Conservation (phyloP, 1,140 invertebrate species). For the Pollicipes pollicipes region DNA sequence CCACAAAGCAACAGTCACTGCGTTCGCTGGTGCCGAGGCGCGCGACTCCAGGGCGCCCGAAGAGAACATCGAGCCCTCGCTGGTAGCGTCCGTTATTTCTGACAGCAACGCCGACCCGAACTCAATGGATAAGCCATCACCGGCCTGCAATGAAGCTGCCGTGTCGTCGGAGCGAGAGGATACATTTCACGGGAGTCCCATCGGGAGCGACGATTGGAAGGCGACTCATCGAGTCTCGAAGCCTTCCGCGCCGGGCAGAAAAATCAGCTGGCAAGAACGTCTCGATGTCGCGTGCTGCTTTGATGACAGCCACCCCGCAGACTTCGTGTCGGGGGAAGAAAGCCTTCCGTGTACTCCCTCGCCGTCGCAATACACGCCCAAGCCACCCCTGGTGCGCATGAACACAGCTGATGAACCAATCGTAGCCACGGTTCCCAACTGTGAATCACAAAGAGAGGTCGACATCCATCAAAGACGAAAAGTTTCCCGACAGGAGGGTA, state of each 20-base stretch:
- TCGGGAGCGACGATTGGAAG: not conserved
- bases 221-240: not conserved
- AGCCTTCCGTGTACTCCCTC: not conserved
- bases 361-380: not conserved
- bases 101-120: not conserved
- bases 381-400: not conserved
- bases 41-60: too few species aligned
- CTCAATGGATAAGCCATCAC: not conserved
- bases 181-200: too few species aligned
- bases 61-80: not conserved
- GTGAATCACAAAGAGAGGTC: not conserved
- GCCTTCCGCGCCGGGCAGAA: not conserved
- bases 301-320: not conserved
- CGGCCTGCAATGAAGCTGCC: not conserved
- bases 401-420: not conserved
- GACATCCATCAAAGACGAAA: not conserved
- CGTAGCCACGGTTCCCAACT: not conserved
- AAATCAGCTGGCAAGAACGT: not conserved
- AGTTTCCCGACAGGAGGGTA: not conserved
- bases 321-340: not conserved
- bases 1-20: too few species aligned
- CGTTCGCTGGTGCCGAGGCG: too few species aligned
- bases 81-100: not conserved
- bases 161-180: too few species aligned
- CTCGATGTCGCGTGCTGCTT: not conserved